Evolutionary conservation across 1,140 invertebrate species (phyloP), one percentile per base, ranked within the genome.

Genomic region (Grapholita molesta): DNA sequence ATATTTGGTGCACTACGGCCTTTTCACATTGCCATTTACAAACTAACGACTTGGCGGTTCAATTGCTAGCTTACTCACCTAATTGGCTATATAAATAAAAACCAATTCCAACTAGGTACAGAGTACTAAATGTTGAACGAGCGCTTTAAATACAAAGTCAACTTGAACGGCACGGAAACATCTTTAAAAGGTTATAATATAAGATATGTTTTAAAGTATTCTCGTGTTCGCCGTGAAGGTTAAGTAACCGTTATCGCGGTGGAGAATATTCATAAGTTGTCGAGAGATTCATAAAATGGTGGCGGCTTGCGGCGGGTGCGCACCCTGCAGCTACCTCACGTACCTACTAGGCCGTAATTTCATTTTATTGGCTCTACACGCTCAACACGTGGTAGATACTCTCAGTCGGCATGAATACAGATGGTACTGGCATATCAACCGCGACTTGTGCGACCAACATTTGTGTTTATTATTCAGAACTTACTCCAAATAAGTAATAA

Each of bases 351-450:
- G 33, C 25, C 68, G 72, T 78, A 76, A 72, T 74, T 69, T 67
- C 68, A 74, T 64, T 73, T 78, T 76, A 78, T 78, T 76, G 68
- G 64, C 69, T 68, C 70, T 70, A 69, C 70, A 70, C 69, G 70
- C 64, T 66, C 65, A 69, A 78, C 74, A 70, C 70, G 61, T 75
- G 69, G 70, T 74, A n/a, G n/a, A n/a, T n/a, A 73, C 71, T 70
- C 70, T 55, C 70, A 21, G 64, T 15, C 61, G 32, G 24, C 55
- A 73, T 73, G 71, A 78, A 75, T 75, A 75, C 71, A 71, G 69
- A 73, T 73, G 55, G 3, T n/a, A 15, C 23, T 21, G 21, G 2
- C 33, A 23, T 38, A 9, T 52, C 2, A 15, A 48, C 42, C 7
- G n/a, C 42, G 42, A 48, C 5, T 21, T 48, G 35, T 12, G 15